Conservation (phyloP, 2,888 invertebrate species). For the Barypeithes pellucidus region DNA sequence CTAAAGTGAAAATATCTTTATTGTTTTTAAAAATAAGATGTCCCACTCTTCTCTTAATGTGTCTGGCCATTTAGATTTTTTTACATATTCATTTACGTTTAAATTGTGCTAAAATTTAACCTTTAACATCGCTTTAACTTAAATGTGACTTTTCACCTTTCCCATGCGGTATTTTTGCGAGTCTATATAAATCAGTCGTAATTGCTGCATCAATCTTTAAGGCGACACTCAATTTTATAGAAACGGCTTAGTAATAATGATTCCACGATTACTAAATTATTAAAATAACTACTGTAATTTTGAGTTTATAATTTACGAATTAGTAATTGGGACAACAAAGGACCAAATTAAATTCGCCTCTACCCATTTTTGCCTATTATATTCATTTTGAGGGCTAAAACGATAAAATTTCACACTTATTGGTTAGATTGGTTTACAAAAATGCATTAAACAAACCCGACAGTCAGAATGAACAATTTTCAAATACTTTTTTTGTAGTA, state of each 20-base stretch:
- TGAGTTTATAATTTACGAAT: background rate
- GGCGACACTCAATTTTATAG: background rate
- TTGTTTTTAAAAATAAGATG: slow-evolving; percentile 7
- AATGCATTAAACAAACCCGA: too few relatives aligned
- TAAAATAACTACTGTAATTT: background rate
- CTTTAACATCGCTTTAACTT: slow-evolving; percentile 3
- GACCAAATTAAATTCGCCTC: too few relatives aligned
- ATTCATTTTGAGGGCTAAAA: too few relatives aligned
- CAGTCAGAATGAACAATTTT: too few relatives aligned
- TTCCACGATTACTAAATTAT: slow-evolving; percentile 3
- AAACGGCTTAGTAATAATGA: background rate
- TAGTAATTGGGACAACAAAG: too few relatives aligned
- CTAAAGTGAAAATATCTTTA: slow-evolving; percentile 11
- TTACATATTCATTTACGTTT: background rate
- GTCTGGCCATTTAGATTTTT: background rate
- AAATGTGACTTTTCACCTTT: background rate
- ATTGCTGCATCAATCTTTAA: background rate
- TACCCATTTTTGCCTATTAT: too few relatives aligned
- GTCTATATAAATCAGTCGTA: background rate
- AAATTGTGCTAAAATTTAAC: background rate
- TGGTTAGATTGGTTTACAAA: too few relatives aligned
- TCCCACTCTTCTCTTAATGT: background rate
- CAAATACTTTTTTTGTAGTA: too few relatives aligned
- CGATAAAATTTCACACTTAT: too few relatives aligned
- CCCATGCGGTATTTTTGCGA: background rate